Base-by-base conservation (phyloP, 2,888 invertebrate species). In the Liopterus haemorrhoidalis region DNA sequence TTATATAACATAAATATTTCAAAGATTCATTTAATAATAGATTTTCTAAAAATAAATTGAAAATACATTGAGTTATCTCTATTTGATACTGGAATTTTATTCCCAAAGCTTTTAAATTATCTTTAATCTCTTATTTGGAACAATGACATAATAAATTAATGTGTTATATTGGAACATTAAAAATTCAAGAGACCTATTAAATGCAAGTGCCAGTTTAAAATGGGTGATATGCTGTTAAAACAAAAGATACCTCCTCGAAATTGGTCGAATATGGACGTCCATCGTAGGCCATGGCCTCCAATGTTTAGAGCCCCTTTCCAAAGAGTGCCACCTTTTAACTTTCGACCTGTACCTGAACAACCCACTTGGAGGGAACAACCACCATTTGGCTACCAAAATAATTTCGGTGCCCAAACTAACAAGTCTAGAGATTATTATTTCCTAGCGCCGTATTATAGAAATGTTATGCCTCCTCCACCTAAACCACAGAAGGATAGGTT, bases 371-470 rank as follows among this genome's bases (percentile, higher is more conserved):
- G 77, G 70, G 65, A 70, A 69, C 55, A 65, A 73, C 68, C 77
- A 64, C 70, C 71, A 57, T 65, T 67, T 53, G 25, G 20, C 20
- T 28, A 31, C 14, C 27, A 44, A 18, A 48, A 21, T 27, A 49
- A 49, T 31, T 19, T 49, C 19, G 52, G 52, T n/a, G n/a, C n/a
- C 35, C 53, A 56, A 16, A 40, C 51, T 11, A 56, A 59, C 18
- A 72, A 72, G 50, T 67, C 69, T 2, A 61, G 67, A 4, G 75
- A 76, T 50, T 73, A 75, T 58, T 82, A 82, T 62, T 81, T 81
- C 58, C 65, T 83, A 56, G 76, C 83, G 46, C 82, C 83, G 27
- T 75, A 81, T 62, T 83, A 82, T 61, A 70, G 77, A 16, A 74
- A 81, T 56, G 79, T 76, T 2, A 75, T 81, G 64, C 82, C 80